These are phyloP conservation scores for Sarcophaga rosellei DNA, from an alignment of 2,888 invertebrate species.

Conservation along the genomic window DNA sequence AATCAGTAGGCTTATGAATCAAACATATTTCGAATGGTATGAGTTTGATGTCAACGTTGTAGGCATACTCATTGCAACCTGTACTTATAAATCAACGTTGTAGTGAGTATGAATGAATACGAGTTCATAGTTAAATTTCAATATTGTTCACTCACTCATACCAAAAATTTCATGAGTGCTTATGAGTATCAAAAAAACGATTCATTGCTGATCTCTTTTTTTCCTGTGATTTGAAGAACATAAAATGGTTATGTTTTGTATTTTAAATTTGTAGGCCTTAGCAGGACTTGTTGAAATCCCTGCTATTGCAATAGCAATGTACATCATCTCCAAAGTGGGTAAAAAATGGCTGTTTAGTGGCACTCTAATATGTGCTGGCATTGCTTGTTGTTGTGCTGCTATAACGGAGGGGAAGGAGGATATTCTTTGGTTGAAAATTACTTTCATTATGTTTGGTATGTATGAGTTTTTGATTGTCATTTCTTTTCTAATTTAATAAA, in stretches of 20 bases:
- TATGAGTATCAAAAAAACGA: no score
- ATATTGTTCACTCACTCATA: no score
- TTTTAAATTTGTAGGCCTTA: constrained; percentile 82
- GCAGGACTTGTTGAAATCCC: constrained; percentile 90
- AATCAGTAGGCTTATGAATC: no score
- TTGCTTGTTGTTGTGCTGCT: constrained; percentile 86
- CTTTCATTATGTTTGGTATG: constrained; percentile 88
- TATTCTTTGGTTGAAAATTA: constrained; percentile 86
- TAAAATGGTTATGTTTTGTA: background rate
- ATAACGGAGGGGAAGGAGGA: constrained; percentile 82
- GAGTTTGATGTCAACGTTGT: no score
- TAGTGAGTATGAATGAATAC: no score
- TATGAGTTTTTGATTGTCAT: background rate
- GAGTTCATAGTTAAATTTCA: no score
- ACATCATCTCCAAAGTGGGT: constrained; percentile 88
- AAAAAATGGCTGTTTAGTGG: constrained; percentile 87
- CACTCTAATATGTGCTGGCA: constrained; percentile 86
- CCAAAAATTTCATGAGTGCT: no score
- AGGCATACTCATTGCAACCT: no score
- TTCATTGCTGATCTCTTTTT: background rate
- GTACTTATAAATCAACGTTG: no score
- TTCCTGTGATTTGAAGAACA: background rate
- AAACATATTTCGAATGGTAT: no score
- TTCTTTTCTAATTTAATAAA: background rate
- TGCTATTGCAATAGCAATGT: constrained; percentile 88